Percentiles rank a stretch among this genome's conserved stretches.
Conservation (phyloP, 2,888 invertebrate species). For the Megalurothrips usitatus region DNA sequence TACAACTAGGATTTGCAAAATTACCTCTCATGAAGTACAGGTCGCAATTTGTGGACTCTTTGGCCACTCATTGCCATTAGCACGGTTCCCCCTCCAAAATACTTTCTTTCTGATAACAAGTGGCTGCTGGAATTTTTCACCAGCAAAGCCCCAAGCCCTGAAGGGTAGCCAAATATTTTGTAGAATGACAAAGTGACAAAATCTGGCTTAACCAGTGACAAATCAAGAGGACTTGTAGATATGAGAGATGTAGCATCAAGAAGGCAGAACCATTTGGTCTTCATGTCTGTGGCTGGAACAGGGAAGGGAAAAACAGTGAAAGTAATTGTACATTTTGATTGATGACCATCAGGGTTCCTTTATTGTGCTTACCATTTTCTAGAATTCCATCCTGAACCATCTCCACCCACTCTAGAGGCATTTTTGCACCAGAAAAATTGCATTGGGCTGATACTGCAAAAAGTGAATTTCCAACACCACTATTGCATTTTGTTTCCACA, state of each 20-base stretch:
- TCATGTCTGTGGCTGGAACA: neutral
- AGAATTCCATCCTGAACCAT: constrained; percentile 58
- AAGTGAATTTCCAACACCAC: constrained; percentile 53
- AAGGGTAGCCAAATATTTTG: constrained; percentile 95
- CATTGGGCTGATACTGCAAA: constrained; percentile 89
- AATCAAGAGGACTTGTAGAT: constrained; percentile 71
- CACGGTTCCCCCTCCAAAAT: constrained; percentile 94
- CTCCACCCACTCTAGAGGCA: constrained; percentile 70
- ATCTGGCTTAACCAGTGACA: constrained; percentile 69
- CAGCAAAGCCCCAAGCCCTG: constrained; percentile 86
- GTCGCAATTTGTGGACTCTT: constrained; percentile 66
- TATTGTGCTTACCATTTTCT: constrained; percentile 45
- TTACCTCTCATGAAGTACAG: constrained; percentile 67
- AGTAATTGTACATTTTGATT: neutral
- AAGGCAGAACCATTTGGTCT: constrained; percentile 64
- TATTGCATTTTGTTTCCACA: neutral
- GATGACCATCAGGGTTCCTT: constrained; percentile 40
- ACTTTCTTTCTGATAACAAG: constrained; percentile 62
- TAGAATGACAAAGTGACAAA: constrained; percentile 92
- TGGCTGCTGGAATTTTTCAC: constrained; percentile 64
- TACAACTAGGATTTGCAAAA: constrained; percentile 30
- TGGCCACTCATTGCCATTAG: constrained; percentile 70
- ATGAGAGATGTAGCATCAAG: constrained; percentile 84
- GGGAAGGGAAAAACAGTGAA: neutral
- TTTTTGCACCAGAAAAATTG: constrained; percentile 91